Conservation (phyloP, 2,888 invertebrate genomes). For the Oxystoma pomonae region DNA sequence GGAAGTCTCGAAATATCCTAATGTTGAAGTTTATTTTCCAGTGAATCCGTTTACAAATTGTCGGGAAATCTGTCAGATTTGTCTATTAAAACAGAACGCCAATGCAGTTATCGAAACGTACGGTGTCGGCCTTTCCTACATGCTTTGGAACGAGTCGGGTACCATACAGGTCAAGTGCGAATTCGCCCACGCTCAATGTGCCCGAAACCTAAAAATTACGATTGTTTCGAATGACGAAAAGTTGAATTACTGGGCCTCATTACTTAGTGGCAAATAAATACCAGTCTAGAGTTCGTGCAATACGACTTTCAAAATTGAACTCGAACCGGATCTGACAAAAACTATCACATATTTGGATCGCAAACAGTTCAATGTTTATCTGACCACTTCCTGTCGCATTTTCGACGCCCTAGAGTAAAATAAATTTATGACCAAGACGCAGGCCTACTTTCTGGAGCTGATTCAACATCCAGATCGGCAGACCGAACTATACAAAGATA, state of each 20-base stretch:
- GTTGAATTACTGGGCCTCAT: neutral
- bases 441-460: neutral
- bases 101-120: neutral
- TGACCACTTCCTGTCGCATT: neutral
- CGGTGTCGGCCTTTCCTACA: neutral
- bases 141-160: neutral
- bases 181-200: slow-evolving; percentile 2
- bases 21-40: neutral
- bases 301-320: no score
- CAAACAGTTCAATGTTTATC: neutral
- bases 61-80: slow-evolving; percentile 4
- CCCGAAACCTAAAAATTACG: neutral
- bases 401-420: no score
- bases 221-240: neutral
- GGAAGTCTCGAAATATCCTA: neutral
- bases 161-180: neutral
- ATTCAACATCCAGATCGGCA: neutral
- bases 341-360: no score
- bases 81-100: neutral
- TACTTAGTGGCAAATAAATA: no score
- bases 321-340: no score
- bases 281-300: no score
- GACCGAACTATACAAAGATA: neutral
- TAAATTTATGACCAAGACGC: neutral
- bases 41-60: neutral